These are phyloP conservation scores for Artibeus jamaicensis DNA, from an alignment of 2,797 vertebrate genomes.

Conservation along the genomic window DNA sequence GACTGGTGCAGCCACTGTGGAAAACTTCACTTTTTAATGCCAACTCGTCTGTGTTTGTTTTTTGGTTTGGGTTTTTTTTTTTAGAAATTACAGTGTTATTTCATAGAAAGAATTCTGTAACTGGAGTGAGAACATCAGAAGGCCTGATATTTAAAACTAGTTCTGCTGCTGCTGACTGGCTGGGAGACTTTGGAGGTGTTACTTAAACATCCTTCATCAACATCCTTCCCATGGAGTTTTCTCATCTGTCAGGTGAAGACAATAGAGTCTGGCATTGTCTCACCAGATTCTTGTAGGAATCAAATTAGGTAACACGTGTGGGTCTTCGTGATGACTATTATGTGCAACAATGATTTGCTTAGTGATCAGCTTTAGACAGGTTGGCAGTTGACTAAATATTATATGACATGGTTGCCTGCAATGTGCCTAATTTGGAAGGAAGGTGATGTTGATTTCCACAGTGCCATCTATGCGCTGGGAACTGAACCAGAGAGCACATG, in stretches of 20 bases:
- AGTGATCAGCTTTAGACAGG: background rate
- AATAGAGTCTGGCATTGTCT: background rate
- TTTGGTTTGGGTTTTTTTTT: background rate
- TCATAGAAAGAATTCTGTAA: background rate
- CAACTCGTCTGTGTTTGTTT: background rate
- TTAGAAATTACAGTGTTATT: background rate
- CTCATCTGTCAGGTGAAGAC: background rate
- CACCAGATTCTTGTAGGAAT: background rate
- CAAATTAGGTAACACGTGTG: background rate
- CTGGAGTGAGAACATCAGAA: background rate
- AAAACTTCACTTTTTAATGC: background rate
- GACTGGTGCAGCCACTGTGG: too few relatives aligned
- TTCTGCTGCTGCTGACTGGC: background rate
- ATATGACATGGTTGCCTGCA: background rate
- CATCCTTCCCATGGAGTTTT: background rate
- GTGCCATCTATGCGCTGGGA: background rate
- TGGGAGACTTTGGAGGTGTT: background rate
- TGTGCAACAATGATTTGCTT: background rate
- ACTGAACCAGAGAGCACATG: background rate
- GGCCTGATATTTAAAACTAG: background rate
- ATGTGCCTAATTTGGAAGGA: background rate
- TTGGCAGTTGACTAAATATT: background rate
- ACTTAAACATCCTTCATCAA: background rate
- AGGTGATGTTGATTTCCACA: background rate
- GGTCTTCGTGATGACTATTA: background rate